Evolutionary conservation across 2,113 vertebrate species (phyloP).

Genomic region (Periophthalmus modestus): DNA sequence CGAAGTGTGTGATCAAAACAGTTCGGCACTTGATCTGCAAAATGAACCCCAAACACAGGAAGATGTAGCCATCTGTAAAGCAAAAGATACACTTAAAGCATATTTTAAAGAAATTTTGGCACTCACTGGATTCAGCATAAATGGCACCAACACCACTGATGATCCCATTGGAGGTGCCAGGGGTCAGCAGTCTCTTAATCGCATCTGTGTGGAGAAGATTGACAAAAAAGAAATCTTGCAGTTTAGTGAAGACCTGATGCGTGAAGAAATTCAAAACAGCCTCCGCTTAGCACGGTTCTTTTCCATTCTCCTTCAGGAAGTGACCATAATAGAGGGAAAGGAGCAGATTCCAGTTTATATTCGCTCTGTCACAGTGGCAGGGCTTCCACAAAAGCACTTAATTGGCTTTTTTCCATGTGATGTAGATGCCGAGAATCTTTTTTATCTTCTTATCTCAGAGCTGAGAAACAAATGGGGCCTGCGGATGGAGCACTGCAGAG

Average conservation of each 20-base stretch:
- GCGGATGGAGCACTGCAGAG: constrained; percentile 92
- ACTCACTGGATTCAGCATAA: constrained; percentile 84
- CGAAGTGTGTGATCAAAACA: constrained; percentile 46
- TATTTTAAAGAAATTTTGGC: constrained; percentile 87
- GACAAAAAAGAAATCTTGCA: constrained; percentile 92
- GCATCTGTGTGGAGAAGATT: constrained; percentile 74
- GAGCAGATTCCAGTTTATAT: constrained; percentile 89
- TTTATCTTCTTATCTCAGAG: constrained; percentile 84
- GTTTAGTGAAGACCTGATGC: constrained; percentile 87
- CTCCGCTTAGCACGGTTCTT: constrained; percentile 87
- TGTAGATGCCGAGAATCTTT: constrained; percentile 82
- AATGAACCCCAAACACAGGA: constrained; percentile 57
- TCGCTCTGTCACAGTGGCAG: constrained; percentile 87
- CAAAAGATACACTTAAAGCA: constrained; percentile 76
- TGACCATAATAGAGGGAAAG: constrained; percentile 86
- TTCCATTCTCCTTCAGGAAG: constrained; percentile 89
- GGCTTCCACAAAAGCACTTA: constrained; percentile 91
- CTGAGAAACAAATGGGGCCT: constrained; percentile 94
- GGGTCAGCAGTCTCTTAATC: constrained; percentile 74
- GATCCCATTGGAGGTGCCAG: constrained; percentile 83
- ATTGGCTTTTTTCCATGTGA: constrained; percentile 90
- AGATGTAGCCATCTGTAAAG: constrained; percentile 65
- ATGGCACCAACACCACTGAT: constrained; percentile 81
- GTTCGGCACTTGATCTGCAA: constrained; percentile 23
- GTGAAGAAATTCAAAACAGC: constrained; percentile 89